A percentile compares a stretch with the other conserved stretches of the same genome.
These are phyloP conservation scores for Microcebus tavaratra DNA, from an alignment of 2,113 vertebrate species.

Conservation along the genomic window DNA sequence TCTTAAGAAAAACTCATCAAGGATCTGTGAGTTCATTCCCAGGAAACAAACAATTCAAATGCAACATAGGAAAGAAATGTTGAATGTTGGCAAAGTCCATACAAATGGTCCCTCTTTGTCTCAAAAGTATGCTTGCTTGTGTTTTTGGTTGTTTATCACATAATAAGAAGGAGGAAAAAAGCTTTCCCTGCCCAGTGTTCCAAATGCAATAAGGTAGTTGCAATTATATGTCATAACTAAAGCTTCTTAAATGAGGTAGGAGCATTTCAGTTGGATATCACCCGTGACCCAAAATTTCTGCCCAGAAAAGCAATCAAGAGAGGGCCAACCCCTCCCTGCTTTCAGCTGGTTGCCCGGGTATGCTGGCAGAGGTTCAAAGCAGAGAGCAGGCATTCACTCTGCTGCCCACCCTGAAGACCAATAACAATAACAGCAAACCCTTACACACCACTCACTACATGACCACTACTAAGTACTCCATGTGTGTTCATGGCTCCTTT, in stretches of 20 bases:
- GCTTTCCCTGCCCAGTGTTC: background rate
- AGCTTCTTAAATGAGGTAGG: background rate
- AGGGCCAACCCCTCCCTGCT: background rate
- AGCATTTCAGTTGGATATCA: background rate
- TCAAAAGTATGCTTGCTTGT: background rate
- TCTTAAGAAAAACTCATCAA: background rate
- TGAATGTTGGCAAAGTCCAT: too few species aligned
- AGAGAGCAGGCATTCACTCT: background rate
- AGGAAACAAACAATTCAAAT: background rate
- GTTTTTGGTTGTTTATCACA: background rate
- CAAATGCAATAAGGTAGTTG: background rate
- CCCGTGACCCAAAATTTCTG: background rate
- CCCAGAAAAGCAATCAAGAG: background rate
- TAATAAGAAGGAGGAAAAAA: background rate
- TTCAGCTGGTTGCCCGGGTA: background rate
- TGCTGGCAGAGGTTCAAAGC: background rate
- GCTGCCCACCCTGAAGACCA: background rate
- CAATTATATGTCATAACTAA: background rate
- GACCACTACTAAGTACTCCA: background rate
- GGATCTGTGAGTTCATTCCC: background rate
- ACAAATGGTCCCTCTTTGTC: background rate
- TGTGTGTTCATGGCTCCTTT: background rate
- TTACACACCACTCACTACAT: background rate
- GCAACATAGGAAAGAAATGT: background rate
- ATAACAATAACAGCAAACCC: background rate